phyloP scores from a whole-genome alignment of 64 coral and sea anemone species.

The Platygyra sinensis region DNA sequence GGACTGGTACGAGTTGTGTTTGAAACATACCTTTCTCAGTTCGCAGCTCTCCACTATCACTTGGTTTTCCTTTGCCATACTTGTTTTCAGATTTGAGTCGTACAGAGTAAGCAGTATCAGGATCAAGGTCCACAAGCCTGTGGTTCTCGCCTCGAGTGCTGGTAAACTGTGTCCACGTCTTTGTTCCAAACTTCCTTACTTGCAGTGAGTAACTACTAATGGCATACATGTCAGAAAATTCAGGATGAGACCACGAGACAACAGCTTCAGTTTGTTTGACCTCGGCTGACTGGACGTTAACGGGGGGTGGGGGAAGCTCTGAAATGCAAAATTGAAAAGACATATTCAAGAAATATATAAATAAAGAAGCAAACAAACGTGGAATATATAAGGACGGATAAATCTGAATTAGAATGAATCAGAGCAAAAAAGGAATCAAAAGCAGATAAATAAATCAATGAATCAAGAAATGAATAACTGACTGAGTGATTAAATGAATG shows the following conservation, averaged over 20 bases:
- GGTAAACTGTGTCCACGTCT: slow-evolving; percentile 50
- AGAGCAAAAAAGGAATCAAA: background rate
- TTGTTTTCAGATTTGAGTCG: slow-evolving; percentile 72
- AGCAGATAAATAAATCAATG: background rate
- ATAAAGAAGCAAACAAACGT: background rate
- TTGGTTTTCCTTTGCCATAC: slow-evolving; percentile 64
- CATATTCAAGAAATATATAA: no score
- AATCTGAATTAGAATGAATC: no score
- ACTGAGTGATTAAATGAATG: no score
- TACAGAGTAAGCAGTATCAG: slow-evolving; percentile 59
- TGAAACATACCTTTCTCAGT: slow-evolving; percentile 65
- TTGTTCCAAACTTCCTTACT: slow-evolving; percentile 60
- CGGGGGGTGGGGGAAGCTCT: slow-evolving; percentile 75
- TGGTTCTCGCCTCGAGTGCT: slow-evolving; percentile 48
- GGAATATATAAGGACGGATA: background rate
- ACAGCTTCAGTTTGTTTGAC: slow-evolving; percentile 53
- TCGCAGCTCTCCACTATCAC: slow-evolving; percentile 39
- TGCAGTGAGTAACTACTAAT: slow-evolving; percentile 65
- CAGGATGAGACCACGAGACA: slow-evolving; percentile 61
- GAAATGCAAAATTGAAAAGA: background rate
- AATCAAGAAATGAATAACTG: no score
- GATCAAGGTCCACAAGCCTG: slow-evolving; percentile 56
- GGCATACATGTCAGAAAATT: slow-evolving; percentile 68
- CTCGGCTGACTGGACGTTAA: slow-evolving; percentile 34
- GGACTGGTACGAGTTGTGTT: no score